Evolutionary conservation across 2,113 vertebrate genomes (phyloP).

Genomic region (Pollimyrus isidori): DNA sequence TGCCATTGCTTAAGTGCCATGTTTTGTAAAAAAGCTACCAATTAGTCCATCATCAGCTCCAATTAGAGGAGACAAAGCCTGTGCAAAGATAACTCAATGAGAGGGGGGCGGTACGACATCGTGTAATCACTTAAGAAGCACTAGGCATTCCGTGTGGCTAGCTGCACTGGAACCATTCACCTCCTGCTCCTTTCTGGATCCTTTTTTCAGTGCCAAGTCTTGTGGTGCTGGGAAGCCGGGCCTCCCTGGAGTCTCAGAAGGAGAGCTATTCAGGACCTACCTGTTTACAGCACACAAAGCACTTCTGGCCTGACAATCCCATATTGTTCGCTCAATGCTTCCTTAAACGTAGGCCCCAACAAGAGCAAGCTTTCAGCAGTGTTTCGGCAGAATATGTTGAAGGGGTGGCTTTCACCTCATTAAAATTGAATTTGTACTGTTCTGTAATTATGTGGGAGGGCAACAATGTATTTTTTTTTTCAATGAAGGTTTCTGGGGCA

Average conservation of each 20-base stretch:
- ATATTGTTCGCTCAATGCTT: slow-evolving; percentile 79
- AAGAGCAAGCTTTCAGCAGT: slow-evolving; percentile 68
- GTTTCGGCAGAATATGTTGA: slow-evolving; percentile 61
- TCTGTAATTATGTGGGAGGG: slow-evolving; percentile 81
- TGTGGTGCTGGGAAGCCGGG: slow-evolving; percentile 83
- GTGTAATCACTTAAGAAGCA: slow-evolving; percentile 82
- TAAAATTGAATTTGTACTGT: slow-evolving; percentile 82
- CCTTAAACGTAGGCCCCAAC: slow-evolving; percentile 74
- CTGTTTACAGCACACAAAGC: slow-evolving; percentile 80
- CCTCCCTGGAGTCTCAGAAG: slow-evolving; percentile 86
- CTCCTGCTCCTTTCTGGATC: slow-evolving; percentile 59
- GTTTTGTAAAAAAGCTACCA: slow-evolving; percentile 83
- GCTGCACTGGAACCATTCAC: slow-evolving; percentile 66
- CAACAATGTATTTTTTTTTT: slow-evolving; percentile 87
- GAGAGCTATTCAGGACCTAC: slow-evolving; percentile 80
- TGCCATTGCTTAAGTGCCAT: slow-evolving; percentile 75
- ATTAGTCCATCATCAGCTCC: slow-evolving; percentile 99
- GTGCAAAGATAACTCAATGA: slow-evolving; percentile 95
- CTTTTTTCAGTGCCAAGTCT: slow-evolving; percentile 70
- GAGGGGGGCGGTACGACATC: slow-evolving; percentile 67
- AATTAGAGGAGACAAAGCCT: slow-evolving; percentile 97
- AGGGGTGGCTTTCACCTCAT: slow-evolving; percentile 83
- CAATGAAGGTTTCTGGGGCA: slow-evolving; percentile 83
- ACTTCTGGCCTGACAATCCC: slow-evolving; percentile 78
- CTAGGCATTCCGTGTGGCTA: slow-evolving; percentile 59